Evolutionary conservation across 2,113 vertebrate genomes (phyloP).

Genomic region (Erythrocercus mccallii): DNA sequence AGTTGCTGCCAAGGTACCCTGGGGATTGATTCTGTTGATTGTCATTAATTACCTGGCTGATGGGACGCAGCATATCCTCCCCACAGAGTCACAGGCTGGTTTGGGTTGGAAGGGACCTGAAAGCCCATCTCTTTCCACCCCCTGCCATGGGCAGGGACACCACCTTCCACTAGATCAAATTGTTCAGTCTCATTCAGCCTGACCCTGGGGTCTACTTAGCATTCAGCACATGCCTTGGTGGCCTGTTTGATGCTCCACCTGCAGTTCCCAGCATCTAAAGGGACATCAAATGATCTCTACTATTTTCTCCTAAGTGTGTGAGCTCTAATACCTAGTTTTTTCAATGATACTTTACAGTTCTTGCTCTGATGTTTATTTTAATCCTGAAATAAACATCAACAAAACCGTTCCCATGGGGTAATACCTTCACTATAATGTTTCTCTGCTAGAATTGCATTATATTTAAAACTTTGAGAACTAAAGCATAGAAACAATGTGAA

Average conservation of each 20-base stretch:
- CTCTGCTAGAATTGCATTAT: neutral
- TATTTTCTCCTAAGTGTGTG: neutral
- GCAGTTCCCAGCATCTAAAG: neutral
- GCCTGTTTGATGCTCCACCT: neutral
- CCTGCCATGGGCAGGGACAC: neutral
- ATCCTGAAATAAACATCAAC: neutral
- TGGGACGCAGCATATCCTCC: neutral
- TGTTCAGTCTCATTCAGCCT: neutral
- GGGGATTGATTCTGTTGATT: neutral
- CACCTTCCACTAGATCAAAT: neutral
- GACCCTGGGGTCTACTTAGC: neutral
- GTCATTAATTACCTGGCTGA: neutral
- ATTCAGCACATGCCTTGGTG: neutral
- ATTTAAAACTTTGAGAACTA: neutral
- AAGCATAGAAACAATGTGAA: neutral
- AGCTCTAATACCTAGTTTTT: neutral
- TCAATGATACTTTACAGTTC: neutral
- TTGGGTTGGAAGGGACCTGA: neutral
- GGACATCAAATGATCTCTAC: neutral
- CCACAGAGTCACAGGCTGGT: neutral
- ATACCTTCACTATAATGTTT: neutral
- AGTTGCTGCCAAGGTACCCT: neutral
- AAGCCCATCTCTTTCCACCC: neutral
- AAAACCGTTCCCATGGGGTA: neutral
- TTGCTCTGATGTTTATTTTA: neutral